Conservation (phyloP, 2,113 vertebrate genomes). For the Ranitomeya variabilis region DNA sequence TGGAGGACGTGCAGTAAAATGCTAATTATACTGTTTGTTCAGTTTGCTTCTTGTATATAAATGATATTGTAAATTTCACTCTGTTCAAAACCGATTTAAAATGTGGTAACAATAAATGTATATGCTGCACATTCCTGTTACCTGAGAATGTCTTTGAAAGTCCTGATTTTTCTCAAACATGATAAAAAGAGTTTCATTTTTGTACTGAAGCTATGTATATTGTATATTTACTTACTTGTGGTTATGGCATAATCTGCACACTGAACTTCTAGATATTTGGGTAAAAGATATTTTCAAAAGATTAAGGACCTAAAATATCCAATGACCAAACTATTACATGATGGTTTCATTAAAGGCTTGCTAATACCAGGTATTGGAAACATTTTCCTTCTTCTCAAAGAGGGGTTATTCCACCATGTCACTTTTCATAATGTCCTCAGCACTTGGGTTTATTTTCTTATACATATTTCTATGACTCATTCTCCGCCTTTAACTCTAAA, state of each 20-base stretch:
- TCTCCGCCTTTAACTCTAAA: neutral
- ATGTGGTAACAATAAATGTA: constrained; percentile 48
- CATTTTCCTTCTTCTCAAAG: constrained; percentile 36
- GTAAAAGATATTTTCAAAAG: constrained; percentile 53
- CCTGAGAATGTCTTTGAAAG: constrained; percentile 49
- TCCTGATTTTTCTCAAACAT: constrained; percentile 45
- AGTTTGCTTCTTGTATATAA: constrained; percentile 20
- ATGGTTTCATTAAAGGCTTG: constrained; percentile 48
- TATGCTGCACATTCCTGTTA: constrained; percentile 48
- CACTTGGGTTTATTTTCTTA: neutral
- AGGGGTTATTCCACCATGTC: neutral
- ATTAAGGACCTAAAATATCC: constrained; percentile 47
- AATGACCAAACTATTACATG: constrained; percentile 45
- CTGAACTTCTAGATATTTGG: constrained; percentile 31
- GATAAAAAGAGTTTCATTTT: constrained; percentile 48
- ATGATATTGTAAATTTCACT: constrained; percentile 8
- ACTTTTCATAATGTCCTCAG: constrained; percentile 11
- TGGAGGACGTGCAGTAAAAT: neutral
- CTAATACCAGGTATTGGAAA: constrained; percentile 43
- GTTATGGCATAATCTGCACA: constrained; percentile 48
- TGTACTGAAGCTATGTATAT: constrained; percentile 40
- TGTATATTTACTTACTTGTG: constrained; percentile 57
- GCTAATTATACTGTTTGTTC: constrained; percentile 11
- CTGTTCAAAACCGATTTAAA: constrained; percentile 17
- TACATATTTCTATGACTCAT: constrained; percentile 7